Evolutionary conservation across 2,113 vertebrate genomes (phyloP), one percentile per base, ranked within the genome.

Genomic region (Alouatta palliata): DNA sequence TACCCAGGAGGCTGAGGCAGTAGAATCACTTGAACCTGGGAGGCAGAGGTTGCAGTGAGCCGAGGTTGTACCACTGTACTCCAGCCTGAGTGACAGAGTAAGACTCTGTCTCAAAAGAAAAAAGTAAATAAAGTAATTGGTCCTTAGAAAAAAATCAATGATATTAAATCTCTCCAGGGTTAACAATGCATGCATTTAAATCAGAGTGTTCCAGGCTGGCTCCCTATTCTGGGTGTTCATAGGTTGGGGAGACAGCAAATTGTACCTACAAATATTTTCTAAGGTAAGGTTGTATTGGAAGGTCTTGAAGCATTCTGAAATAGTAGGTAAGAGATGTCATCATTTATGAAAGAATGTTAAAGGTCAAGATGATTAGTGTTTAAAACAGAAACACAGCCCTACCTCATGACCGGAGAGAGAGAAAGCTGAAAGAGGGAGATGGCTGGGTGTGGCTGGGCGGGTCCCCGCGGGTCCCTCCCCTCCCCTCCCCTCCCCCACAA

Each of bases 271-370:
- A 76, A 43, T 45, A 84, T 93, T 76, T 90, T 47, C 64, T 81
- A 87, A 75, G 52, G 13, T 49, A 8, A 23, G 19, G 0, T 11
- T 68, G 66, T 52, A 37, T 12, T 58, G 11, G 49, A 81, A 81
- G 73, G 27, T 58, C 43, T 77, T 84, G 14, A 32, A 56, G 25
- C 77, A 5, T 61, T 71, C 25, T 76, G 54, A 75, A 92, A 43
- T 52, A 58, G 7, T n/a, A 83, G 25, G 58, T 61, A 92, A 94
- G 75, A 76, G 32, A 6, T 89, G 35, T 83, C n/a, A 86, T n/a
- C 27, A 84, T 87, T 95, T 90, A 16, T 52, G 43, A 94, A 80
- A 30, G 30, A 76, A 84, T 14, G 25, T 91, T 87, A 68, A 92
- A 75, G 37, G 82, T 47, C 35, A 91, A 76, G 54, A 64, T 45